Percentiles rank a stretch among this genome's conserved stretches.
phyloP scores from a whole-genome alignment of 2,888 invertebrate genomes.

The Eulithis testata region DNA sequence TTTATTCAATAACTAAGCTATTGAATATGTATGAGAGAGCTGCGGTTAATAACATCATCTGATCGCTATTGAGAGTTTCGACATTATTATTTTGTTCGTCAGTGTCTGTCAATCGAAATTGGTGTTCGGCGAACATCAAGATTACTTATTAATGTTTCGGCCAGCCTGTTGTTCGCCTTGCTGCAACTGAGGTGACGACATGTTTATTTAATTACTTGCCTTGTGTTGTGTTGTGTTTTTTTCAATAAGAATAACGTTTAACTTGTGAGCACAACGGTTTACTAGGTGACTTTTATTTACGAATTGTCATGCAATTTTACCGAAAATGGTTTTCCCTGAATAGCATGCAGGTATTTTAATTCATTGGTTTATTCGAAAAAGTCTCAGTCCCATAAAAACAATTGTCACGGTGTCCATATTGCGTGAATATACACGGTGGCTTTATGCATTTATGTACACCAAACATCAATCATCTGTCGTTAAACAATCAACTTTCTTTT shows the following conservation, averaged over 20 bases:
- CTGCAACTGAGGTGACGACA: slow-evolving; percentile 44
- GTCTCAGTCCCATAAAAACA: slow-evolving; percentile 28
- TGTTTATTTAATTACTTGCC: slow-evolving; percentile 51
- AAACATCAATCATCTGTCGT: slow-evolving; percentile 64
- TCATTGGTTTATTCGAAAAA: slow-evolving; percentile 27
- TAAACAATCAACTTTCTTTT: slow-evolving; percentile 73
- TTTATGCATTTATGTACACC: slow-evolving; percentile 57
- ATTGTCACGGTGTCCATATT: slow-evolving; percentile 43
- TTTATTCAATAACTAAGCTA: slow-evolving; percentile 72
- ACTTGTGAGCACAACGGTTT: background rate
- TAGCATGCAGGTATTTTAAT: slow-evolving; percentile 24
- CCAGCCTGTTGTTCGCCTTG: slow-evolving; percentile 62
- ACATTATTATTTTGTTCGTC: slow-evolving; percentile 65
- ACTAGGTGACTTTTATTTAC: background rate
- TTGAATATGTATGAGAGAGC: slow-evolving; percentile 71
- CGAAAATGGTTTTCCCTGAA: slow-evolving; percentile 21
- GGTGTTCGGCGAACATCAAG: slow-evolving; percentile 57
- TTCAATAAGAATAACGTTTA: background rate
- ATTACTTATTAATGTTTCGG: slow-evolving; percentile 65
- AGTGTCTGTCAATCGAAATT: slow-evolving; percentile 55
- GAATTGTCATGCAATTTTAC: background rate
- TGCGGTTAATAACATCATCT: slow-evolving; percentile 65
- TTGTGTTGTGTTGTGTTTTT: slow-evolving; percentile 7
- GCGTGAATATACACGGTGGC: slow-evolving; percentile 59
- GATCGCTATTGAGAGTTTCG: slow-evolving; percentile 60